Conservation (phyloP, 2,888 invertebrate genomes). For the Alviniconcha strummeri region DNA sequence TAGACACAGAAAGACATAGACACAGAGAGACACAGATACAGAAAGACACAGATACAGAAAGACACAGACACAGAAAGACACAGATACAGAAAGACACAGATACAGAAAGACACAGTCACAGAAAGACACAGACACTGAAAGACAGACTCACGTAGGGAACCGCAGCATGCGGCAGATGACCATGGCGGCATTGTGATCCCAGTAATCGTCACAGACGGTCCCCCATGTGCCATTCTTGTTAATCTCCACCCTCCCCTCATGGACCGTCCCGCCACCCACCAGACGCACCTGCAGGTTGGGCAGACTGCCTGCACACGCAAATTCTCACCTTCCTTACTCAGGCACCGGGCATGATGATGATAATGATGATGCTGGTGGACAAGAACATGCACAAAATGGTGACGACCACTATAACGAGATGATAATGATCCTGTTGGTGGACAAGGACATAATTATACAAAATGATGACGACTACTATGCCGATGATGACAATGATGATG, state of each 20-base stretch:
- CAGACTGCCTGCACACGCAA: neutral
- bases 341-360: neutral
- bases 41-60: neutral
- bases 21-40: neutral
- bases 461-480: no score
- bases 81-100: neutral
- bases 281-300: conserved; percentile 10
- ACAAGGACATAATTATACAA: neutral
- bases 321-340: neutral
- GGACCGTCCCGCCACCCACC: neutral
- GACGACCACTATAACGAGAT: neutral
- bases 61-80: neutral
- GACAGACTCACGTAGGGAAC: conserved; percentile 31
- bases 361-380: neutral
- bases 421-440: neutral
- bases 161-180: conserved; percentile 43
- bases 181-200: conserved; percentile 36
- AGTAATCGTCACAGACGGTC: conserved; percentile 55
- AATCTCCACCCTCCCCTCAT: conserved; percentile 53
- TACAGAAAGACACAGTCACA: neutral
- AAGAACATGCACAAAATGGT: neutral
- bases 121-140: neutral
- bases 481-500: no score
- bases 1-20: neutral
- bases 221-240: conserved; percentile 54